A percentile compares a stretch with the other conserved stretches of the same genome.
Conservation (phyloP, 2,113 vertebrate species). For the Prionailurus viverrinus region DNA sequence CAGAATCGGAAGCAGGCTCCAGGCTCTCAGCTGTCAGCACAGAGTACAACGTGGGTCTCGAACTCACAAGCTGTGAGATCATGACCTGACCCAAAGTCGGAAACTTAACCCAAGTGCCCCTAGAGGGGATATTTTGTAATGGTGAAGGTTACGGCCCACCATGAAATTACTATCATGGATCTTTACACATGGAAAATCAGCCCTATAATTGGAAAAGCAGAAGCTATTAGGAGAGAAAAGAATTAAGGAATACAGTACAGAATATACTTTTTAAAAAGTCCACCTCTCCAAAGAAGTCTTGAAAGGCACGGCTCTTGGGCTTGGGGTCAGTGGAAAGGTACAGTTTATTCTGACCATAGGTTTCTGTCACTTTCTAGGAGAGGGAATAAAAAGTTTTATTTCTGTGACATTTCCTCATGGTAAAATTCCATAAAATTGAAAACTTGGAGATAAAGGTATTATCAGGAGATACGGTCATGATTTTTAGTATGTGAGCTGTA, state of each 20-base stretch:
- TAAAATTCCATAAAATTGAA: slow-evolving; percentile 72
- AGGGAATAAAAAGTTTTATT: slow-evolving; percentile 35
- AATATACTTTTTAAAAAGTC: neutral
- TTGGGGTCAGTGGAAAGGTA: neutral
- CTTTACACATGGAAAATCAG: neutral
- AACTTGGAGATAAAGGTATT: slow-evolving; percentile 71
- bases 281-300: neutral
- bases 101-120: no score
- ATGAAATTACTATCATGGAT: neutral
- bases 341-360: neutral
- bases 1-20: no score
- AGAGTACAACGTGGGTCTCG: no score
- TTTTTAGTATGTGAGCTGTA: slow-evolving; percentile 54
- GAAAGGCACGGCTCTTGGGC: neutral
- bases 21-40: no score
- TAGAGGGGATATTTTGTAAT: neutral
- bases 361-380: neutral
- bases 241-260: neutral
- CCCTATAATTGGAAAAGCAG: neutral
- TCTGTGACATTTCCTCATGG: slow-evolving; percentile 65
- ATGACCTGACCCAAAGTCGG: no score
- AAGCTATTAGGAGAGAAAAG: neutral
- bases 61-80: no score
- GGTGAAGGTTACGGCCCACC: neutral
- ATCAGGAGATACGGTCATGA: slow-evolving; percentile 63